Conservation (phyloP, 1,140 invertebrate genomes). For the Leptinotarsa defecta region DNA sequence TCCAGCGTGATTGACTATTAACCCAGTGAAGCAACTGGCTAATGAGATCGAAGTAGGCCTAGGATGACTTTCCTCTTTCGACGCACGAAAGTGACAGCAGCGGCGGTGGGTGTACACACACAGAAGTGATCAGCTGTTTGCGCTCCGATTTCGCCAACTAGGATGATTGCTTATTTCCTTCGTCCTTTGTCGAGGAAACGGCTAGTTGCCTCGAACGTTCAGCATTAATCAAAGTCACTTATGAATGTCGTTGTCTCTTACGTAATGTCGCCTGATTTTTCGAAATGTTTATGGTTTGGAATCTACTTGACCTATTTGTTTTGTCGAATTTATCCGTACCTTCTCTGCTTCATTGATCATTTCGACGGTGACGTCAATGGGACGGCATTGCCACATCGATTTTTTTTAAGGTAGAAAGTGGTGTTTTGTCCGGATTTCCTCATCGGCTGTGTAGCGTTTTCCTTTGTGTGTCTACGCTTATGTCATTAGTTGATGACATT, state of each 20-base stretch:
- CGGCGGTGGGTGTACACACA: not conserved
- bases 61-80: conserved; percentile 9
- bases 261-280: no score
- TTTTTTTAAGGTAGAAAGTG: not conserved
- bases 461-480: not conserved
- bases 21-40: conserved; percentile 16
- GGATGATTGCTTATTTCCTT: no score
- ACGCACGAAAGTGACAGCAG: not conserved
- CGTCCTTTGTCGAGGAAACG: no score
- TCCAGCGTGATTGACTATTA: conserved; percentile 22
- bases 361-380: conserved; percentile 10
- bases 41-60: conserved; percentile 13
- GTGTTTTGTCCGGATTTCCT: not conserved
- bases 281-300: not conserved
- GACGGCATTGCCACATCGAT: conserved; percentile 1
- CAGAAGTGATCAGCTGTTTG: not conserved
- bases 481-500: no score
- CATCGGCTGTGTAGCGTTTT: not conserved
- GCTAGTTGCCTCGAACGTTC: no score
- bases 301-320: conserved; percentile 13
- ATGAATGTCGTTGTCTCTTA: no score
- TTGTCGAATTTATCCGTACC: not conserved
- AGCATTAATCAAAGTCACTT: no score
- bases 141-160: not conserved
- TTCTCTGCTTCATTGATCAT: conserved; percentile 22